Evolutionary conservation across 2,888 invertebrate species (phyloP), one percentile per base, ranked within the genome.

Genomic region (Lagria hirta): DNA sequence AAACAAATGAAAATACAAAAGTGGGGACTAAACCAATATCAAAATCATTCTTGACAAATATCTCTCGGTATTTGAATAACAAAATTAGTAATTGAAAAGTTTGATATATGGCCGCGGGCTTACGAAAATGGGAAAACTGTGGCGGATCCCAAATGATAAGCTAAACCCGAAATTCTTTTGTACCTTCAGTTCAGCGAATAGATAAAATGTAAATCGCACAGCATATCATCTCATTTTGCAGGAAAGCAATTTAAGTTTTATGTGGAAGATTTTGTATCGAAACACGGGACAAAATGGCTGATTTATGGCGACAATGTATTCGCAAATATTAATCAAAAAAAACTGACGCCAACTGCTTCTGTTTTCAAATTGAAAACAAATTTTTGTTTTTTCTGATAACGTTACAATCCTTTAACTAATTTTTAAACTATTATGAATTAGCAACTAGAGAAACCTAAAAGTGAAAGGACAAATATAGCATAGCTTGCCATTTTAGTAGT

Each of bases 121-220:
- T 27, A 22, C 32, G 28, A 47, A 45, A 45, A 41, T 34, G 23
- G 23, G 26, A 48, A 48, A 48, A 45, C 42, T 49, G 37, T 41
- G n/a, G n/a, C n/a, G n/a, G n/a, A 41, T 33, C 38, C 33, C 23
- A 46, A 43, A 41, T 43, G 49, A 43, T 47, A 45, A 52, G 50
- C 46, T 44, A 47, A n/a, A 44, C 43, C 41, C 30, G 32, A 40
- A 52, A 46, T 48, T 45, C 46, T 48, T 54, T 48, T 51, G 46
- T 51, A 43, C 43, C 29, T 23, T 23, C 37, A 20, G 21, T 21
- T 32, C 24, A 20, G 33, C 47, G 35, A n/a, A n/a, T 12, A 37
- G 51, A 51, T 54, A 51, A 54, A 51, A 54, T 54, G 51, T 51
- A 54, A 49, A 54, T 54, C 52, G n/a, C n/a, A 47, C 34, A 26